These are phyloP conservation scores for Xylocopa sonorina DNA, from an alignment of 1,140 invertebrate species.

Conservation along the genomic window DNA sequence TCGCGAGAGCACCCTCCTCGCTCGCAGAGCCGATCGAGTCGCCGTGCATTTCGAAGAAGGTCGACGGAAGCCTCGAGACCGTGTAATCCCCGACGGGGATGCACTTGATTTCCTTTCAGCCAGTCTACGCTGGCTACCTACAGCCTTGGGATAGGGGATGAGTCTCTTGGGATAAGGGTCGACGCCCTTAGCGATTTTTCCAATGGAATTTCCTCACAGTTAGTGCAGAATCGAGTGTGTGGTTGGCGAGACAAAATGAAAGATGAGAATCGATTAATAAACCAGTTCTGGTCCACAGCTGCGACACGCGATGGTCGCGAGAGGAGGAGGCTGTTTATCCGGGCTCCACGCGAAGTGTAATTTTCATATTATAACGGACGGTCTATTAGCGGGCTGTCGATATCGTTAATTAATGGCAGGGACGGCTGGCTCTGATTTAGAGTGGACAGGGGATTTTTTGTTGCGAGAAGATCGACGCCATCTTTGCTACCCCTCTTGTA, in stretches of 20 bases:
- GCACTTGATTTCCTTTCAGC: constrained; percentile 52
- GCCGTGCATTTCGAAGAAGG: constrained; percentile 53
- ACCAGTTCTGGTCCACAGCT: constrained; percentile 30
- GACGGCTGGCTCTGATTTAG: constrained; percentile 11
- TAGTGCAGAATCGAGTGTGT: too few relatives aligned
- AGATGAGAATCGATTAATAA: constrained; percentile 62
- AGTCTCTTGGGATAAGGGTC: constrained; percentile 10
- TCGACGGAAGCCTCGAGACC: constrained; percentile 26
- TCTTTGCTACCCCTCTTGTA: background rate
- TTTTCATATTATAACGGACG: constrained; percentile 32
- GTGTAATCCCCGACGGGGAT: constrained; percentile 38
- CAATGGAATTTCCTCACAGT: too few relatives aligned
- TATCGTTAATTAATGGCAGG: constrained; percentile 27
- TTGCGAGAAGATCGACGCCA: background rate
- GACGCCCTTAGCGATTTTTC: background rate
- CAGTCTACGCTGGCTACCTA: background rate
- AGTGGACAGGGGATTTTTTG: constrained; percentile 8
- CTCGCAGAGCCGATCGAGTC: constrained; percentile 37
- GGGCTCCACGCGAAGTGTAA: background rate
- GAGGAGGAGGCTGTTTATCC: background rate
- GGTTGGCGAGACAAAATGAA: too few relatives aligned
- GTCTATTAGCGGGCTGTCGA: constrained; percentile 32
- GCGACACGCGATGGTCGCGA: constrained; percentile 10
- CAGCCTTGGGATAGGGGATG: background rate
- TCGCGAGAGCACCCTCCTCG: constrained; percentile 12